Conservation (phyloP, 2,113 vertebrate species). For the Cyprinus carpio region DNA sequence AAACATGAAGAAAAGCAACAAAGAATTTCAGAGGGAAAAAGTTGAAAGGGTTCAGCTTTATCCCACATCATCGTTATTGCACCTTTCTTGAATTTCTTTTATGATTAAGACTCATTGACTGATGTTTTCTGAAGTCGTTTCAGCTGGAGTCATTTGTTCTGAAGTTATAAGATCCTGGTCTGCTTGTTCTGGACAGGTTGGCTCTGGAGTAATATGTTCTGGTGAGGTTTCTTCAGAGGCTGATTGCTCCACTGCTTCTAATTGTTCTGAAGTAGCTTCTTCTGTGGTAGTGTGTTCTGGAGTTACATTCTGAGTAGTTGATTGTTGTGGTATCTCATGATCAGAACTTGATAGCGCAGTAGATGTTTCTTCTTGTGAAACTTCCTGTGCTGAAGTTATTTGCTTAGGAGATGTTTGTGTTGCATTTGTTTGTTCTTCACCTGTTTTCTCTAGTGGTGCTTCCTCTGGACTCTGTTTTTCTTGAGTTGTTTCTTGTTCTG, state of each 20-base stretch:
- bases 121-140: neutral
- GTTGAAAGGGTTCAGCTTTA: neutral
- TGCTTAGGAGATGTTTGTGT: neutral
- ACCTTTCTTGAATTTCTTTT: neutral
- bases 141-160: neutral
- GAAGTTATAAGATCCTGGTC: neutral
- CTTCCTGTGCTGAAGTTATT: neutral
- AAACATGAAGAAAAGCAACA: neutral
- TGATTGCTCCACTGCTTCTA: neutral
- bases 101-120: neutral
- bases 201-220: neutral
- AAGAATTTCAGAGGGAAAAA: neutral
- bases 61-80: neutral
- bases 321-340: neutral
- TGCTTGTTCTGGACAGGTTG: neutral
- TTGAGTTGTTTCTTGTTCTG: neutral
- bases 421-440: conserved; percentile 8
- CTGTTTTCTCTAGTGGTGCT: neutral
- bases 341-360: neutral
- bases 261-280: neutral
- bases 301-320: neutral
- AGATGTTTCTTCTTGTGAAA: neutral
- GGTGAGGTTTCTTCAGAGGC: neutral
- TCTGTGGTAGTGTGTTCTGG: neutral
- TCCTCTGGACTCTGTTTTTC: neutral